phyloP scores from a whole-genome alignment of 1,140 invertebrate species.

The Drosophila parvula region DNA sequence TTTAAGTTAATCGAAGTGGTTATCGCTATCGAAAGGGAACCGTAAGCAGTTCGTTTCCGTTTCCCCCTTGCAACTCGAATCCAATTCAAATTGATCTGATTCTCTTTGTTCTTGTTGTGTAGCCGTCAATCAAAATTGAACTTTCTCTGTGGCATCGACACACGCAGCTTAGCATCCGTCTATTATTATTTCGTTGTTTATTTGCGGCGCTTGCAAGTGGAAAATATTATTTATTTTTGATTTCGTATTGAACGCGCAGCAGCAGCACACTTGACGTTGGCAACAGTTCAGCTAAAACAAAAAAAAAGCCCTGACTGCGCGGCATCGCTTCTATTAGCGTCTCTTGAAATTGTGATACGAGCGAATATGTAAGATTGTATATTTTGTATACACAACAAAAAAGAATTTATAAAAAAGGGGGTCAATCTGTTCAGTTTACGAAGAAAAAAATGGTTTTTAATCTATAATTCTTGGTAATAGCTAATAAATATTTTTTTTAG shows the following conservation, averaged over 20 bases:
- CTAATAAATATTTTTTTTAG: background rate
- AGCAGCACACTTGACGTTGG: slow-evolving; percentile 62
- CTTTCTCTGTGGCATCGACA: slow-evolving; percentile 58
- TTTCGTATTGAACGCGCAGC: slow-evolving; percentile 40
- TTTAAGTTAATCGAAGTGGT: background rate
- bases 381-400: background rate
- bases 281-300: slow-evolving; percentile 46
- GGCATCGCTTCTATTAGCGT: slow-evolving; percentile 51
- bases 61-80: background rate
- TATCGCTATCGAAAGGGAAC: slow-evolving; percentile 4
- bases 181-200: slow-evolving; percentile 39
- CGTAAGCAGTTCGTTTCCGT: slow-evolving; percentile 15
- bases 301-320: background rate
- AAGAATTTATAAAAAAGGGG: background rate
- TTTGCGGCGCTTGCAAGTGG: slow-evolving; percentile 41
- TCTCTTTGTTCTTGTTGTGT: slow-evolving; percentile 22
- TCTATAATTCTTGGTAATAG: background rate
- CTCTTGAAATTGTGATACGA: slow-evolving; percentile 47
- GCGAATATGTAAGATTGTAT: background rate
- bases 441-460: background rate
- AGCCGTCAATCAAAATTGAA: slow-evolving; percentile 74
- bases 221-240: slow-evolving; percentile 63
- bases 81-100: slow-evolving; percentile 28
- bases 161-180: slow-evolving; percentile 33
- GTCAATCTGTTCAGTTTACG: background rate